These are phyloP conservation scores for Rhyacophila brunnea DNA, from an alignment of 1,140 invertebrate genomes.

Conservation along the genomic window DNA sequence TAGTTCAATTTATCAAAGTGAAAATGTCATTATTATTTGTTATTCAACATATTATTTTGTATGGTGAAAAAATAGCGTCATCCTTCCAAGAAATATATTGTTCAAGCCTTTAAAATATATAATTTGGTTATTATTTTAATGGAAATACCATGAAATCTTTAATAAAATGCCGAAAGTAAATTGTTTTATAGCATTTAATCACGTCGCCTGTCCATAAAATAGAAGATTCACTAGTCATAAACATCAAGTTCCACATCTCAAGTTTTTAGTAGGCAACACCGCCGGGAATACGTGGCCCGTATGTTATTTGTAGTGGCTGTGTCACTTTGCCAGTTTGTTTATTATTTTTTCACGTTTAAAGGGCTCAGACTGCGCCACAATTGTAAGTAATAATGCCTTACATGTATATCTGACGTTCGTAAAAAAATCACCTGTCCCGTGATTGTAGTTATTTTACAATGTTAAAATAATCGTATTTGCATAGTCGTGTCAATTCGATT, in stretches of 20 bases:
- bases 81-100: too few species aligned
- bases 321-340: slow-evolving; percentile 52
- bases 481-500: background rate
- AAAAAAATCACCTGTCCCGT: background rate
- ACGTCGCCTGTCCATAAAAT: background rate
- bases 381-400: slow-evolving; percentile 29
- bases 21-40: too few species aligned
- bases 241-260: slow-evolving; percentile 50
- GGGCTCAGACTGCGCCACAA: slow-evolving; percentile 42
- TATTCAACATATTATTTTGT: too few species aligned
- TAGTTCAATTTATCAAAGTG: too few species aligned
- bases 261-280: slow-evolving; percentile 44
- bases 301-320: slow-evolving; percentile 40
- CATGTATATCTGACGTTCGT: background rate
- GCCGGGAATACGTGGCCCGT: slow-evolving; percentile 50
- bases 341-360: slow-evolving; percentile 43
- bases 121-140: too few species aligned
- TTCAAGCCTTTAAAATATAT: too few species aligned
- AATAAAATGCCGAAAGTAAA: too few species aligned
- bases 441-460: background rate
- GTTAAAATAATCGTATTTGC: background rate
- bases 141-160: too few species aligned
- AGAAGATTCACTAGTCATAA: slow-evolving; percentile 10
- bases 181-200: too few species aligned
- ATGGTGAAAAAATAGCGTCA: too few species aligned